These are phyloP conservation scores for Heterodera filipjevi DNA, from an alignment of 2,888 invertebrate genomes.

Conservation along the genomic window DNA sequence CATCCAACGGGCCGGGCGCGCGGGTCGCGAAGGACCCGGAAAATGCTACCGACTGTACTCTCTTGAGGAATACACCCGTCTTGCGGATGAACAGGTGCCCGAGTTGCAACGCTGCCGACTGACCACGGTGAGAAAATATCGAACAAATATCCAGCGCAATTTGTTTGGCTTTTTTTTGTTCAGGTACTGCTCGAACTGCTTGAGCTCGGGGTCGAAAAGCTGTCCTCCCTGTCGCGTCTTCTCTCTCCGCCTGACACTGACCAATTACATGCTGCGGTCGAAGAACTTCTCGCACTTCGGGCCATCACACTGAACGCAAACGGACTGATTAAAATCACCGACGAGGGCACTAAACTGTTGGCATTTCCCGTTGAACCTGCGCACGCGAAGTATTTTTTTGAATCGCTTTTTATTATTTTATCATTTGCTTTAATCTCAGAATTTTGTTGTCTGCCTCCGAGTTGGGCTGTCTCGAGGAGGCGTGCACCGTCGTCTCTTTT, in stretches of 20 bases:
- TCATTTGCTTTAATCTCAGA: constrained; percentile 23
- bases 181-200: constrained; percentile 80
- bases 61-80: constrained; percentile 75
- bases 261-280: constrained; percentile 64
- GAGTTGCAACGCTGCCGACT: constrained; percentile 73
- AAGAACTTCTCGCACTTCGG: constrained; percentile 69
- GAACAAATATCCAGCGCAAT: too few relatives aligned
- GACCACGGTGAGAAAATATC: background rate
- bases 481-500: constrained; percentile 82
- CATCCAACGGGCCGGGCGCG: constrained; percentile 86
- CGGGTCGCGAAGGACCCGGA: constrained; percentile 74
- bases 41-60: constrained; percentile 74
- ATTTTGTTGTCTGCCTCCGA: constrained; percentile 36
- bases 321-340: constrained; percentile 72
- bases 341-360: constrained; percentile 82
- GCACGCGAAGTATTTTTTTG: constrained; percentile 81
- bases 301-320: constrained; percentile 72
- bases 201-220: constrained; percentile 79
- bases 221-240: constrained; percentile 80
- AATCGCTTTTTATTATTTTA: too few relatives aligned
- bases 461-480: constrained; percentile 67
- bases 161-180: too few relatives aligned
- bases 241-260: constrained; percentile 79
- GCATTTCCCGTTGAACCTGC: constrained; percentile 89
- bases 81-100: constrained; percentile 78